Evolutionary conservation across 2,113 vertebrate genomes (phyloP), one percentile per base, ranked within the genome.

Genomic region (Shinisaurus crocodilurus): DNA sequence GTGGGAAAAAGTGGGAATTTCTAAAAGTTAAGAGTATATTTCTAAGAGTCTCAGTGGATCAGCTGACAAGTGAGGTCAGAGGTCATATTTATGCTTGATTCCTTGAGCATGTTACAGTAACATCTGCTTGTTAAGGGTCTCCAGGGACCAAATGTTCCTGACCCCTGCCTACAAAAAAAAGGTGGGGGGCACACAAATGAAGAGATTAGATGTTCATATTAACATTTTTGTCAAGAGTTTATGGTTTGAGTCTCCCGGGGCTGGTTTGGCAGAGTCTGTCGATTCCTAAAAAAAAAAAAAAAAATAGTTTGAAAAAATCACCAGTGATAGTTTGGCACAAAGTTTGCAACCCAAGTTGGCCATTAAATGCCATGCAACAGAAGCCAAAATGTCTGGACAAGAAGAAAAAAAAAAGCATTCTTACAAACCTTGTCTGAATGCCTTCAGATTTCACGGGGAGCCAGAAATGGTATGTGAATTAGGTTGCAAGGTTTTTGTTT

Each of bases 91-190:
- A 97, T 98, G 96, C 98, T 97, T 96, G 97, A 98, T 98, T 98
- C 98, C 97, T 97, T 97, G 97, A 96, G 96, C 97, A 97, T 96
- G 98, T 98, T 99, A 99, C 99, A 99, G 99, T 99, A 99, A 99
- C 98, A 98, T 99, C 98, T 99, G 98, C 97, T 98, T 98, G 98
- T 98, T 98, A 98, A 97, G 96, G 97, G 97, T 96, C 97, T 97
- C 96, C 82, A 89, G 97, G 96, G 98, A 98, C 96, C 95, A 96
- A 98, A 97, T 95, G 94, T 96, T 98, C 97, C 96, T 98, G 97
- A 99, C 98, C 98, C 97, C 94, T 90, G 88, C 95, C 94, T 93
- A 92, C 23, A 97, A 96, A 74, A 77, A 50, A 8, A 60, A 37
- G 15, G 32, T 16, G 18, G 18, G 12, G 65, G 13, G n/a, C 3